These are phyloP conservation scores for Spea multiplicata DNA, from an alignment of 2,113 vertebrate species.

Conservation along the genomic window DNA sequence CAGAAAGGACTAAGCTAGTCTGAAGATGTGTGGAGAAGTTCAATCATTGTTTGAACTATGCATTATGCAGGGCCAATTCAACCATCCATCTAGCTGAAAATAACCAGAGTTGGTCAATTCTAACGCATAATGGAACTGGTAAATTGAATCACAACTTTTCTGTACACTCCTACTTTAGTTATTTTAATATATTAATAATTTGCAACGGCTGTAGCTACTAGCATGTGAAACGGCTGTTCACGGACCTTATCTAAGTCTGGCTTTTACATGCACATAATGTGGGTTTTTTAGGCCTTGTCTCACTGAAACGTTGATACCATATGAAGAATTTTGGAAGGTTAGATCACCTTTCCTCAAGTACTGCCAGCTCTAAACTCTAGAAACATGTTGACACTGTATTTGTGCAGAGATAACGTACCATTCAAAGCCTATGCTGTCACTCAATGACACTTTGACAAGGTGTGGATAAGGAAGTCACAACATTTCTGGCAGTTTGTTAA, in stretches of 20 bases:
- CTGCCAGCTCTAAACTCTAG: slow-evolving; percentile 63
- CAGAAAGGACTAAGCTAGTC: too few species aligned
- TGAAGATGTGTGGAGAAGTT: too few species aligned
- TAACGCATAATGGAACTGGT: too few species aligned
- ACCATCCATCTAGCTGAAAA: too few species aligned
- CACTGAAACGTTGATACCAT: slow-evolving; percentile 50
- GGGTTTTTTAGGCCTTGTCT: not conserved
- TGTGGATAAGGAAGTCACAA: slow-evolving; percentile 58
- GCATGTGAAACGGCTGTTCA: not conserved
- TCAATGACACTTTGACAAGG: slow-evolving; percentile 66
- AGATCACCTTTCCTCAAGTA: slow-evolving; percentile 52
- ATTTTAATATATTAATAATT: too few species aligned
- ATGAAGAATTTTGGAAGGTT: slow-evolving; percentile 48
- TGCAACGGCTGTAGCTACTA: too few species aligned
- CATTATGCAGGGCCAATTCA: too few species aligned
- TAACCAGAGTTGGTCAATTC: too few species aligned
- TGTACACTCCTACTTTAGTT: too few species aligned
- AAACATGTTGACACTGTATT: slow-evolving; percentile 63
- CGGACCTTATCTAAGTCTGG: not conserved
- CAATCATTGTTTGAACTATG: too few species aligned
- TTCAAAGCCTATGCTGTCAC: slow-evolving; percentile 60
- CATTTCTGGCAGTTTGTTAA: slow-evolving; percentile 57
- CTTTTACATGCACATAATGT: not conserved
- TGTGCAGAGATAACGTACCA: slow-evolving; percentile 59
- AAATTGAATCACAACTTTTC: too few species aligned